Percentiles rank a stretch among this genome's conserved stretches.
These are phyloP conservation scores for Eupeodes latifasciatus DNA, from an alignment of 2,888 invertebrate genomes.

Conservation along the genomic window DNA sequence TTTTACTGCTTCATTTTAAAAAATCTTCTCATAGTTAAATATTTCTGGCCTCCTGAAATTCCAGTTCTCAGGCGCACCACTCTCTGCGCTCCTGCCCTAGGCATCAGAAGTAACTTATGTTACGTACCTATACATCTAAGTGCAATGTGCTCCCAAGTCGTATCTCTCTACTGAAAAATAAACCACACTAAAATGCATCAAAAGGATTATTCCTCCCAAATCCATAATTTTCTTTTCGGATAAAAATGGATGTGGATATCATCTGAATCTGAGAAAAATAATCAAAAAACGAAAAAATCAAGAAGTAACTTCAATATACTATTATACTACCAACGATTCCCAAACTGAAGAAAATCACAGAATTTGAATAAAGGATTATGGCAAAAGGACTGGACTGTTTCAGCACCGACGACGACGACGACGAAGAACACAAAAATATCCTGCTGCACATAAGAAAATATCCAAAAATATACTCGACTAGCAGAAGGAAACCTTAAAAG, in stretches of 20 bases:
- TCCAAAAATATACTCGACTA: conserved; percentile 41
- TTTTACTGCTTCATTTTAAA: too few species aligned
- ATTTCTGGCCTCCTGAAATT: background rate
- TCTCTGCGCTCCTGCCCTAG: background rate
- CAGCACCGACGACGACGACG: background rate
- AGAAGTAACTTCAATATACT: conserved; percentile 10
- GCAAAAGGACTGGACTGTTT: conserved; percentile 56
- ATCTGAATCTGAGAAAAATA: conserved; percentile 11
- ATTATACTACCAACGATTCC: conserved; percentile 29
- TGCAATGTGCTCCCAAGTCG: background rate
- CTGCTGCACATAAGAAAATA: conserved; percentile 49
- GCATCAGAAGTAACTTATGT: background rate
- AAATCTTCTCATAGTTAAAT: background rate
- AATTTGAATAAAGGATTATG: conserved; percentile 73
- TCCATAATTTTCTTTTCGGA: conserved; percentile 73
- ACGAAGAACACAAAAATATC: conserved; percentile 6
- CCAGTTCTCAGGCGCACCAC: background rate
- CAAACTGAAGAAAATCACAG: conserved; percentile 60
- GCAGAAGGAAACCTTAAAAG: conserved; percentile 50
- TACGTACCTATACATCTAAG: background rate
- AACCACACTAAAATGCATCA: conserved; percentile 67
- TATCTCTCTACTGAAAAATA: conserved; percentile 52
- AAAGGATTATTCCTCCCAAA: conserved; percentile 69
- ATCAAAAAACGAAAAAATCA: background rate
- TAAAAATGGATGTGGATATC: conserved; percentile 62